Percentiles rank a stretch among this genome's conserved stretches.
Conservation (phyloP, 2,888 invertebrate species). For the Athetis lepigone region DNA sequence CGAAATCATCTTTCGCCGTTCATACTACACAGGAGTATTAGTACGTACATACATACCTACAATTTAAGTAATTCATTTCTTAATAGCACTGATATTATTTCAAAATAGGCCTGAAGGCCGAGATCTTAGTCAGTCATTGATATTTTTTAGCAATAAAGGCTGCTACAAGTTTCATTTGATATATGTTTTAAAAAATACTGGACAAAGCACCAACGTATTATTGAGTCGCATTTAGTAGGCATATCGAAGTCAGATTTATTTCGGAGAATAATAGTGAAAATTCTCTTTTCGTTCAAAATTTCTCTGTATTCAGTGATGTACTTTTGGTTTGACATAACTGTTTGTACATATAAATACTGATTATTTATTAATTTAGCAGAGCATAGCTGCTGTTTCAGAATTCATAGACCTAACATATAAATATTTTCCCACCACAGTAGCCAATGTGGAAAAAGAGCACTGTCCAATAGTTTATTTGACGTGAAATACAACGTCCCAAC, state of each 20-base stretch:
- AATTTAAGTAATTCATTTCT: slow-evolving; percentile 55
- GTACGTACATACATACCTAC: slow-evolving; percentile 21
- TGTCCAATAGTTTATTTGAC: slow-evolving; percentile 3
- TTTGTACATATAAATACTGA: slow-evolving; percentile 48
- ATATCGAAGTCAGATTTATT: slow-evolving; percentile 22
- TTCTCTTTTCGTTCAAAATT: neutral
- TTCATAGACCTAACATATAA: slow-evolving; percentile 1
- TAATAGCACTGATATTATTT: slow-evolving; percentile 58
- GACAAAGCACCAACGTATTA: slow-evolving; percentile 54
- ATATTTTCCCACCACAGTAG: slow-evolving; percentile 10
- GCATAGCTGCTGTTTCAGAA: slow-evolving; percentile 2
- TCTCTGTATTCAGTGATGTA: slow-evolving; percentile 11
- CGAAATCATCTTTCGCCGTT: slow-evolving; percentile 8
- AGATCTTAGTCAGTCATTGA: slow-evolving; percentile 76
- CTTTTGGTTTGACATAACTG: slow-evolving; percentile 4
- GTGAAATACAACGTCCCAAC: neutral
- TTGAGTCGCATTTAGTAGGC: slow-evolving; percentile 34
- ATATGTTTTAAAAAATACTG: slow-evolving; percentile 43
- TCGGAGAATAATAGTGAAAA: slow-evolving; percentile 12
- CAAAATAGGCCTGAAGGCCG: slow-evolving; percentile 72
- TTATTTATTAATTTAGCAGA: slow-evolving; percentile 15
- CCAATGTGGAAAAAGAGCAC: slow-evolving; percentile 2
- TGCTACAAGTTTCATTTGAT: slow-evolving; percentile 19
- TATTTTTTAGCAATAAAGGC: slow-evolving; percentile 34
- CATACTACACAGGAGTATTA: neutral